Conservation (phyloP, 2,113 vertebrate genomes). For the Chiloscyllium plagiosum region DNA sequence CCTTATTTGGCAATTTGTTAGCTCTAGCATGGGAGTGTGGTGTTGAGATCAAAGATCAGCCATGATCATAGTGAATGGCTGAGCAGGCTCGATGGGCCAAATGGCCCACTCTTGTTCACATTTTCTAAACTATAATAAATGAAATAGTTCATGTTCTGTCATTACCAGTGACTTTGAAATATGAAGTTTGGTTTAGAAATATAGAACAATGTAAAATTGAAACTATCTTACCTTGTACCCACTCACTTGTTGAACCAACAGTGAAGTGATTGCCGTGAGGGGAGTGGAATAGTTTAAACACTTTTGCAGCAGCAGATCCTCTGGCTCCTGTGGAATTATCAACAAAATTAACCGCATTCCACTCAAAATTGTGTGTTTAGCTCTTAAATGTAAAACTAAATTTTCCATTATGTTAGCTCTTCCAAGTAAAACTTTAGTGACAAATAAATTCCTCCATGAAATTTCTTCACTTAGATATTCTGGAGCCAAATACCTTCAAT, state of each 20-base stretch:
- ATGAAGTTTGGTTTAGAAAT: neutral
- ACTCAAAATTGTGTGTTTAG: neutral
- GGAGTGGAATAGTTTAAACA: constrained; percentile 66
- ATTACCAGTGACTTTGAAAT: neutral
- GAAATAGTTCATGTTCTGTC: neutral
- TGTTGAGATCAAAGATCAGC: too few relatives aligned
- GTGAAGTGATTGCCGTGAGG: constrained; percentile 75
- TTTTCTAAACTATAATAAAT: neutral
- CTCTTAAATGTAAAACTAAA: neutral
- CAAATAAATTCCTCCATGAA: neutral
- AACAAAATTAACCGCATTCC: neutral
- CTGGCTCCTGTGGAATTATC: constrained; percentile 62
- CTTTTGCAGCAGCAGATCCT: constrained; percentile 72
- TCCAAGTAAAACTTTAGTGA: neutral
- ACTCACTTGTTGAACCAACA: constrained; percentile 75
- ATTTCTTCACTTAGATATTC: neutral
- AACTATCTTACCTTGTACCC: constrained; percentile 79
- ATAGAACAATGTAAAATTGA: neutral
- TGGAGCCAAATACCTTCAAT: neutral
- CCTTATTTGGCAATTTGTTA: neutral
- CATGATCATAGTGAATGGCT: too few relatives aligned
- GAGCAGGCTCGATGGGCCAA: too few relatives aligned
- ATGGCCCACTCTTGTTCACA: too few relatives aligned
- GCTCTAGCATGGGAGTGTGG: neutral
- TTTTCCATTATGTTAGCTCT: neutral